Evolutionary conservation across 2,888 invertebrate species (phyloP), one percentile per base, ranked within the genome.

Genomic region (Schizaphis graminum): DNA sequence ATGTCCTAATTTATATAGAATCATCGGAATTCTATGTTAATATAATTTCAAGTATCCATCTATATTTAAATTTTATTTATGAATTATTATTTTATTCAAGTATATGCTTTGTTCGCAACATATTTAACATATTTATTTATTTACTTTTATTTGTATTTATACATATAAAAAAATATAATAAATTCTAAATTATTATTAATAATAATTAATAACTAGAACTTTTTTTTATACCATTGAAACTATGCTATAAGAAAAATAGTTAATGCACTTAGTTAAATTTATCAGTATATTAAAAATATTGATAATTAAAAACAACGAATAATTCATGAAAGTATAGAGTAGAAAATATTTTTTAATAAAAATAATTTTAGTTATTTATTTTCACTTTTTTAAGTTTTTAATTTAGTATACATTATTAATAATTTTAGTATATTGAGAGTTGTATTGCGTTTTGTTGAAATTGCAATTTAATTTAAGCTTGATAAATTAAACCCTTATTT

Each of bases 401-500:
- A 67, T 67, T 16, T n/a, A 16, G 35, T 35, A 21, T n/a, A 16
- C 16, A 35, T 67, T 35, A 16, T 35, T n/a, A 67, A 67, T 35
- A 67, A 67, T 67, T 67, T 35, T 35, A 67, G 35, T n/a, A 67
- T 35, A n/a, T 35, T 67, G n/a, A 35, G n/a, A 35, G 35, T 53
- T 35, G 28, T 28, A 24, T 41, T 56, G 41, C 44, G 16, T 89
- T 57, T 89, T 28, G 56, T 28, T 26, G 7, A 26, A 89, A 57
- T 8, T 56, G n/a, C 13, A 87, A n/a, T 87, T 87, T 49, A n/a
- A 87, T 16, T 28, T 28, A 21, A 53, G n/a, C 21, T n/a, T 3
- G 10, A n/a, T 24, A 88, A 53, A 61, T 92, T 85, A n/a, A 85
- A 86, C 57, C 0, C 13, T 44, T 91, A 57, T 91, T 87, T 87